phyloP scores from a whole-genome alignment of 2,113 vertebrate species.

The Ifrita kowaldi region DNA sequence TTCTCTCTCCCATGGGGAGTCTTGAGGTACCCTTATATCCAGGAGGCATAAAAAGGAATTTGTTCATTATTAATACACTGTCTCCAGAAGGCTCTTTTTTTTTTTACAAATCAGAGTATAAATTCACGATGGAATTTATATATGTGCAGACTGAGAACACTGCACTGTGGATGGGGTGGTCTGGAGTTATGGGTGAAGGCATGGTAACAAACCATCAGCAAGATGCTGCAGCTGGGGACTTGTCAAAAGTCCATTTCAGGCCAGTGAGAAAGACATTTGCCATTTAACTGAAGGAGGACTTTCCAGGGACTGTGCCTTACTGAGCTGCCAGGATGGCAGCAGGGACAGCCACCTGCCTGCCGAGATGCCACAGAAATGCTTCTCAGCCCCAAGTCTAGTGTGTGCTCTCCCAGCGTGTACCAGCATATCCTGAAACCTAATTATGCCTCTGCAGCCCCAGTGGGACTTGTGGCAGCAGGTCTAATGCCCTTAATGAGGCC shows the following conservation, averaged over 20 bases:
- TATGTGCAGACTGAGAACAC: background rate
- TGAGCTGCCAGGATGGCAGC: background rate
- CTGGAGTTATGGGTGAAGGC: accelerated
- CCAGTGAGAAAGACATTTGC: background rate
- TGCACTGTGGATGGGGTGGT: accelerated
- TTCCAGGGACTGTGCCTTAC: background rate
- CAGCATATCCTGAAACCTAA: background rate
- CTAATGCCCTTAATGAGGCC: background rate
- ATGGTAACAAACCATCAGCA: background rate
- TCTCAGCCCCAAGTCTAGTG: background rate
- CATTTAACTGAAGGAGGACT: background rate
- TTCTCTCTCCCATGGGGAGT: background rate
- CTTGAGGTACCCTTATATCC: background rate
- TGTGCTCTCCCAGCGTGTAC: accelerated
- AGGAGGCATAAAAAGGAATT: slow-evolving; percentile 26
- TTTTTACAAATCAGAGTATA: background rate
- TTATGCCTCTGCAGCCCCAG: background rate
- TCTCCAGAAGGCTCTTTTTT: background rate
- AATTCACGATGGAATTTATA: background rate
- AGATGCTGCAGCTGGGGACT: background rate
- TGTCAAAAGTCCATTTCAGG: background rate
- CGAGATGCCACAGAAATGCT: background rate
- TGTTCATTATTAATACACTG: background rate
- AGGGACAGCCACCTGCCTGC: background rate
- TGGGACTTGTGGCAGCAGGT: background rate